Conservation (phyloP, 2,888 invertebrate species). For the Aspidiotus rigidus region DNA sequence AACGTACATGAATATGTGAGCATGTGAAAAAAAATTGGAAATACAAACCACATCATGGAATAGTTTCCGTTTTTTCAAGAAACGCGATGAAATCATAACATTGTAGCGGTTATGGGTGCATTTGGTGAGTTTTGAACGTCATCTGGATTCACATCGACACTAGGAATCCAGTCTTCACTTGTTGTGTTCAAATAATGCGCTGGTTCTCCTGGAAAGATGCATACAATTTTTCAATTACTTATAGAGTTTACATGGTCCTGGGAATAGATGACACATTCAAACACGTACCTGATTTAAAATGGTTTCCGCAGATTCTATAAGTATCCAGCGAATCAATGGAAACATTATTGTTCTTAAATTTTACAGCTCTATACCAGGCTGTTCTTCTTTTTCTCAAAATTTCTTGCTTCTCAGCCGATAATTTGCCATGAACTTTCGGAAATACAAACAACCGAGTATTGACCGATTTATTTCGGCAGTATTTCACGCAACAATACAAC, state of each 20-base stretch:
- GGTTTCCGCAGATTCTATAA: neutral
- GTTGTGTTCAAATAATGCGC: neutral
- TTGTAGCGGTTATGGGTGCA: neutral
- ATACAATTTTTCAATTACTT: neutral
- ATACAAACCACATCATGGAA: neutral
- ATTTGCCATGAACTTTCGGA: neutral
- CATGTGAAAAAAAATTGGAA: no score
- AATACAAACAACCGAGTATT: neutral
- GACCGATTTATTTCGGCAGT: neutral
- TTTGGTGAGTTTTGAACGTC: neutral
- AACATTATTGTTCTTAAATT: neutral
- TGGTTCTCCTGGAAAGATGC: neutral
- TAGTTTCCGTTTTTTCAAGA: neutral
- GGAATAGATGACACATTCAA: neutral
- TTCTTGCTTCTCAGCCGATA: neutral
- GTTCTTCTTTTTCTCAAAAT: no score
- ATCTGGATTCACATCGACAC: neutral
- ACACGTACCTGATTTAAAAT: neutral
- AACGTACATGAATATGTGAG: no score
- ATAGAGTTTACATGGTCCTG: neutral
- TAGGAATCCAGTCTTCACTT: neutral
- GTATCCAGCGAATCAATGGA: neutral
- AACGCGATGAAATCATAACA: neutral
- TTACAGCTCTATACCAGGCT: neutral
- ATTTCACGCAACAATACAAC: neutral